phyloP scores from a whole-genome alignment of 1,140 invertebrate genomes.

The Zaprionus inermis region DNA sequence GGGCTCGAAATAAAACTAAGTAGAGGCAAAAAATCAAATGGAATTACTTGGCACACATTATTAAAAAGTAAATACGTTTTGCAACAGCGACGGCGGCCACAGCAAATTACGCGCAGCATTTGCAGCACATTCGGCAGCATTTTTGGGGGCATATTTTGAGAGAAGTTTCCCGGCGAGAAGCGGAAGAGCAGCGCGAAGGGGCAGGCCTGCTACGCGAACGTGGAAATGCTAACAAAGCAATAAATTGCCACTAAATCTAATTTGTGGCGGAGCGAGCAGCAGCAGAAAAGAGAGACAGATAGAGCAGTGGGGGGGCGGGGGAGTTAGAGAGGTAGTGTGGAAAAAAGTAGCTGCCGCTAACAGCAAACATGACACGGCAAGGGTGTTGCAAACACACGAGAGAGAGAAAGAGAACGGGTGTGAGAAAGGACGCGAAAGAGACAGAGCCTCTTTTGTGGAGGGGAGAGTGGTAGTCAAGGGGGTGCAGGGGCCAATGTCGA shows the following conservation, averaged over 20 bases:
- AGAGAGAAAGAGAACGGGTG: neutral
- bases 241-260: slow-evolving; percentile 69
- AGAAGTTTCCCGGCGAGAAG: neutral
- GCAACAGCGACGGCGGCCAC: neutral
- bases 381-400: neutral
- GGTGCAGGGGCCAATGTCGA: slow-evolving; percentile 19
- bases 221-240: slow-evolving; percentile 67
- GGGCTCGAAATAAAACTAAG: slow-evolving; percentile 10
- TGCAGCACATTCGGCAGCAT: slow-evolving; percentile 36
- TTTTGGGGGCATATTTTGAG: slow-evolving; percentile 49
- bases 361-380: slow-evolving; percentile 28
- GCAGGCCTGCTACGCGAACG: slow-evolving; percentile 20
- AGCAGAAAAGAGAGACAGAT: slow-evolving; percentile 10
- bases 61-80: slow-evolving; percentile 49
- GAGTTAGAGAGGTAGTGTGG: neutral
- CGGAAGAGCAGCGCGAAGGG: neutral
- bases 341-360: slow-evolving; percentile 10
- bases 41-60: slow-evolving; percentile 55
- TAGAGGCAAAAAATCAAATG: slow-evolving; percentile 39
- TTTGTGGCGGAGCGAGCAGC: slow-evolving; percentile 50
- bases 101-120: slow-evolving; percentile 44
- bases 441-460: neutral
- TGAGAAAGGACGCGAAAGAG: neutral
- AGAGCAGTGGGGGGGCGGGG: neutral
- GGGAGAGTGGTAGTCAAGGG: neutral